These are phyloP conservation scores for Panopea generosa DNA, from an alignment of 2,888 invertebrate species.

Conservation along the genomic window DNA sequence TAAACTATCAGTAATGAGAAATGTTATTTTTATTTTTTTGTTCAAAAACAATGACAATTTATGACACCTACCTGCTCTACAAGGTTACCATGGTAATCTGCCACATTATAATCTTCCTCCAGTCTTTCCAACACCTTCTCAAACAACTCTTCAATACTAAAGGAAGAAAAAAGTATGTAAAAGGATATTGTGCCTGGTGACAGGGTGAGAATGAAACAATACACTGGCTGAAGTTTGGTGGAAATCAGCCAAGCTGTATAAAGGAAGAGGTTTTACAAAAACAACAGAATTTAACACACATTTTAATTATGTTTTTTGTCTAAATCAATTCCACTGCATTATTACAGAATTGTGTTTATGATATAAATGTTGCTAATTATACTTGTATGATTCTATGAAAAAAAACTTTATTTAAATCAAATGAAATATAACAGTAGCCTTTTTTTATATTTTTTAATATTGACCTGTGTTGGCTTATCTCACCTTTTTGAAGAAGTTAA, in stretches of 20 bases:
- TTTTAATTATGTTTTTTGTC: too few relatives aligned
- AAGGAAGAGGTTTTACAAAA: too few relatives aligned
- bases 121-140: slow-evolving; percentile 71
- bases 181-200: neutral
- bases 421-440: too few relatives aligned
- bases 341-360: too few relatives aligned
- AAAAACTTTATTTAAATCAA: neutral
- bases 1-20: too few relatives aligned
- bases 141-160: slow-evolving; percentile 74
- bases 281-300: too few relatives aligned
- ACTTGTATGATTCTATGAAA: neutral
- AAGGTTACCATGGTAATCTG: slow-evolving; percentile 70
- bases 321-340: too few relatives aligned
- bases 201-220: neutral
- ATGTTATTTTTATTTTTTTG: too few relatives aligned
- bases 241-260: neutral
- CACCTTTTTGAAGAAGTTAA: slow-evolving; percentile 73
- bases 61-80: slow-evolving; percentile 70
- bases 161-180: slow-evolving; percentile 7
- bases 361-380: too few relatives aligned
- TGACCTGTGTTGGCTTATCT: too few relatives aligned
- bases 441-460: too few relatives aligned
- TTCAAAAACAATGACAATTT: too few relatives aligned
- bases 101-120: slow-evolving; percentile 77
- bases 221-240: neutral